Percentiles rank a stretch among this genome's conserved stretches.
Evolutionary conservation across 1,140 invertebrate species (phyloP).

Genomic region (Bombus waltoni): DNA sequence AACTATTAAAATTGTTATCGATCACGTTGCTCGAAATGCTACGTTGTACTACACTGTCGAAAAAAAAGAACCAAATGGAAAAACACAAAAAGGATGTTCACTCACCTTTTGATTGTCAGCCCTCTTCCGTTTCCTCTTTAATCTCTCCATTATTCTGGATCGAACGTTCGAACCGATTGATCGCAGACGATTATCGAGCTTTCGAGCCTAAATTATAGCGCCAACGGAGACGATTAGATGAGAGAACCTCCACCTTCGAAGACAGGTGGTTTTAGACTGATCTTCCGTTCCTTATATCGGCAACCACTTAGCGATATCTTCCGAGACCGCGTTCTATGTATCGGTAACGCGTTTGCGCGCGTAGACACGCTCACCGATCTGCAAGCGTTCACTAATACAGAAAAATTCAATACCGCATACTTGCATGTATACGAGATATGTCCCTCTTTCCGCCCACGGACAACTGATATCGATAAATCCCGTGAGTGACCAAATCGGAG

Average conservation of each 20-base stretch:
- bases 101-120: slow-evolving; percentile 64
- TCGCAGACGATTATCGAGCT: background rate
- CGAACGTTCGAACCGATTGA: background rate
- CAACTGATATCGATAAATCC: slow-evolving; percentile 51
- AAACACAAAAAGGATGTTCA: background rate
- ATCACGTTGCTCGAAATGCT: background rate
- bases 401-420: background rate
- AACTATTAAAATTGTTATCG: background rate
- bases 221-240: background rate
- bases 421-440: slow-evolving; percentile 19
- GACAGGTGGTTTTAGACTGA: slow-evolving; percentile 75
- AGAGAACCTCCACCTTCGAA: slow-evolving; percentile 56
- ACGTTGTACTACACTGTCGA: background rate
- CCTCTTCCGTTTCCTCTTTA: slow-evolving; percentile 59
- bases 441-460: slow-evolving; percentile 43
- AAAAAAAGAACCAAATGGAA: background rate
- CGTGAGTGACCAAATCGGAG: slow-evolving; percentile 45
- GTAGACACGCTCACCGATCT: background rate
- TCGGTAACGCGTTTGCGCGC: slow-evolving; percentile 44
- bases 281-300: slow-evolving; percentile 73
- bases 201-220: background rate
- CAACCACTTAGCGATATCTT: slow-evolving; percentile 78
- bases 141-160: slow-evolving; percentile 61
- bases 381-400: background rate
- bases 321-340: slow-evolving; percentile 63